Percentiles rank a stretch among this genome's conserved stretches.
Conservation (phyloP, 2,888 invertebrate species). For the Chirona hameri region DNA sequence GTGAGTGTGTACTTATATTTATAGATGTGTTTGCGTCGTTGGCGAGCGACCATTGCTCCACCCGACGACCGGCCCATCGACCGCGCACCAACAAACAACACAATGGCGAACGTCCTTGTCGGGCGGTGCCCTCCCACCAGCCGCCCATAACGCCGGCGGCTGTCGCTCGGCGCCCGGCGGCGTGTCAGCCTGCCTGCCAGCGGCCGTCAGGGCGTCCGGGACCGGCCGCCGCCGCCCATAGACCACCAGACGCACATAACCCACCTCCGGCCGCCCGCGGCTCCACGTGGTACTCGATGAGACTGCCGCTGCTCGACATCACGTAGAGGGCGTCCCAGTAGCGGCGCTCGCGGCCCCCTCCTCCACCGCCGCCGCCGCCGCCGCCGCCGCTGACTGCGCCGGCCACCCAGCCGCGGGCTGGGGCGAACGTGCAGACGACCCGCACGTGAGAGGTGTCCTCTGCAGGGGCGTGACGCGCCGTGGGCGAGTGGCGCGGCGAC, state of each 20-base stretch:
- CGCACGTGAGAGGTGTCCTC: conserved; percentile 70
- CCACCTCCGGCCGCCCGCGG: conserved; percentile 58
- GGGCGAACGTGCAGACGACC: conserved; percentile 74
- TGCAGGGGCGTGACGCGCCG: conserved; percentile 42
- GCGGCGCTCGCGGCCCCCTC: conserved; percentile 52
- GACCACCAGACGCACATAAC: conserved; percentile 32
- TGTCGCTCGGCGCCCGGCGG: too few relatives aligned
- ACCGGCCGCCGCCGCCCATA: neutral
- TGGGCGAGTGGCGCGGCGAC: neutral
- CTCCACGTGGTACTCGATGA: conserved; percentile 84
- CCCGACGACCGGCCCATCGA: neutral
- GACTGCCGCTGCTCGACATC: conserved; percentile 79
- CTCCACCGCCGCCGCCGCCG: conserved; percentile 36
- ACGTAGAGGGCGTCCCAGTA: conserved; percentile 78
- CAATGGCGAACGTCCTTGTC: neutral
- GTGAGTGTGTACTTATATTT: too few relatives aligned
- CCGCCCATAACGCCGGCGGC: conserved; percentile 11
- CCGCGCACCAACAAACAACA: neutral
- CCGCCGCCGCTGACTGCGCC: conserved; percentile 47
- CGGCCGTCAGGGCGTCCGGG: too few relatives aligned
- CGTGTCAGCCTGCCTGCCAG: too few relatives aligned
- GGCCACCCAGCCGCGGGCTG: conserved; percentile 67
- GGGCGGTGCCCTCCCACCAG: conserved; percentile 28
- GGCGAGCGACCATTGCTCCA: too few relatives aligned
- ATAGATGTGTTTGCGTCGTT: too few relatives aligned